A percentile compares a stretch with the other conserved stretches of the same genome.
Conservation (phyloP, 2,113 vertebrate species). For the Scatophagus argus region DNA sequence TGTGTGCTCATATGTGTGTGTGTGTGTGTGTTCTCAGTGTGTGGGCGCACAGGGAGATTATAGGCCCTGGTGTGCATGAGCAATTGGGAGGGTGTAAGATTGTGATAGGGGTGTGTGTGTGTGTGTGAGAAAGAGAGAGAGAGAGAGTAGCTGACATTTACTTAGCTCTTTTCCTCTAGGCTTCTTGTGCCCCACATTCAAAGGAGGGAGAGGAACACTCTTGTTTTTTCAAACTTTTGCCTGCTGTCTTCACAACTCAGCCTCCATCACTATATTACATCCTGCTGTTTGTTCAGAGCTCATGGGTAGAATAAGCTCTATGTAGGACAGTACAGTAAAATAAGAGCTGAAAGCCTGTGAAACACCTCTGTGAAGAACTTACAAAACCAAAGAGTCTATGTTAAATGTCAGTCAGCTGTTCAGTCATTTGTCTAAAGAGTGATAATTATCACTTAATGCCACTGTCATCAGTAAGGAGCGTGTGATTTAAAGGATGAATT, state of each 20-base stretch:
- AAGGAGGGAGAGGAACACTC: conserved; percentile 45
- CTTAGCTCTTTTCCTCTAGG: conserved; percentile 73
- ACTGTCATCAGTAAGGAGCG: not conserved
- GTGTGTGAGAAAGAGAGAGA: conserved; percentile 32
- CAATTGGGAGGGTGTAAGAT: conserved; percentile 56
- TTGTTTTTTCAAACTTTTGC: conserved; percentile 46
- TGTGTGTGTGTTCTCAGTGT: conserved; percentile 49
- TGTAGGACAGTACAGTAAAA: conserved; percentile 18
- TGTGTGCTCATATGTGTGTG: conserved; percentile 41
- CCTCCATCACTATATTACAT: conserved; percentile 26
- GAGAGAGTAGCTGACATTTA: conserved; percentile 75
- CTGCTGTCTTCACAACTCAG: conserved; percentile 23
- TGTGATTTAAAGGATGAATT: not conserved
- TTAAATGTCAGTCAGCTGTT: conserved; percentile 19
- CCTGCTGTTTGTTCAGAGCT: conserved; percentile 25
- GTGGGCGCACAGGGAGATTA: conserved; percentile 69
- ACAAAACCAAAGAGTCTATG: not conserved
- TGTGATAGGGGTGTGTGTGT: conserved; percentile 49
- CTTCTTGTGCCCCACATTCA: conserved; percentile 78
- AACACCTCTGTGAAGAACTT: not conserved
- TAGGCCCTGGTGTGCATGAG: conserved; percentile 58
- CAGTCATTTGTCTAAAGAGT: not conserved
- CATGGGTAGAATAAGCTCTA: conserved; percentile 11
- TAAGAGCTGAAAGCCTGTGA: conserved; percentile 23
- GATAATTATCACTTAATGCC: not conserved